Base-by-base conservation (phyloP, 2,888 invertebrate species). In the Drosophila kanekoi region DNA sequence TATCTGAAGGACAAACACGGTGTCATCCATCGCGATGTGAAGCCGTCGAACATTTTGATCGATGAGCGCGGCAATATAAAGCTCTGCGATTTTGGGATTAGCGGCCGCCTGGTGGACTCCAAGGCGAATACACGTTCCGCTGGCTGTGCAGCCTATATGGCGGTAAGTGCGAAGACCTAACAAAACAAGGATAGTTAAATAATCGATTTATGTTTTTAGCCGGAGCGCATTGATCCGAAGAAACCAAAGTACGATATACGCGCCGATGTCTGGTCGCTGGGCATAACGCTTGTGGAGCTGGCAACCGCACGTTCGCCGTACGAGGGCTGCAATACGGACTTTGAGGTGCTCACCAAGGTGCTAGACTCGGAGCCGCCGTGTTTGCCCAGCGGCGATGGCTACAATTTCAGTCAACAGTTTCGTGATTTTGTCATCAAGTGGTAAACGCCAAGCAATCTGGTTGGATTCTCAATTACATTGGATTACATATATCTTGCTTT, bases 71-170 rank as follows among this genome's bases (percentile, higher is more conserved):
- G 99, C 18, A 97, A 97, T 89, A 97, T 99, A 9, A 99, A 99
- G 93, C 94, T 99, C 37, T 99, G 99, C 93, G 99, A 99, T 94
- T 99, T 99, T 94, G 99, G 99, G 79, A 99, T 99, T 92, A 99
- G 99, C 91, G 99, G 99, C 18, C 95, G 98, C 68, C 94, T 99
- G 70, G 99, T 99, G 37, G 99, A 99, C 94, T 99, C 99, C 51
- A 98, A 98, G 94, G 99, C 99, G 3, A 98, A 98, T 93, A 99
- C 99, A 18, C 94, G 98, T 90, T 98, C 97, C 92, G 98, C 98
- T 3, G 99, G 99, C 43, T 99, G 99, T 93, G 98, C 98, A n/a
- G 99, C 98, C 1, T 99, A 99, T 90, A 98, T 99, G 98, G 98
- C 99, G 87, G 98, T 98, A 92, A 94, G 95, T 94, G 40, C 6